These are phyloP conservation scores for Galerucella nymphaeae DNA, from an alignment of 2,888 invertebrate genomes.

Conservation along the genomic window DNA sequence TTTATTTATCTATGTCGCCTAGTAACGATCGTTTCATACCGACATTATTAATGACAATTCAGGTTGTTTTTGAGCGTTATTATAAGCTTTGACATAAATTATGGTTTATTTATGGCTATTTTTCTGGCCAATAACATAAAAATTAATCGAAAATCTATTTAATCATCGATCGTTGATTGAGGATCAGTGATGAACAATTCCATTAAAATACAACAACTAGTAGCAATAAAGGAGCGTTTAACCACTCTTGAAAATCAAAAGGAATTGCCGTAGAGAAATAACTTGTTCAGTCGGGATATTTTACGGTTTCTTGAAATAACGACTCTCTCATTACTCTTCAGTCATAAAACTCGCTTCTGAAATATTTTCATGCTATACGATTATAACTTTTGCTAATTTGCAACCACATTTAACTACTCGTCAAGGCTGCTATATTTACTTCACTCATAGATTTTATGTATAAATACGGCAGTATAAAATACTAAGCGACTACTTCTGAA, in stretches of 20 bases:
- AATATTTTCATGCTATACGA: slow-evolving; percentile 36
- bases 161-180: background rate
- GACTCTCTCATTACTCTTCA: slow-evolving; percentile 29
- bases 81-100: no score
- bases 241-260: slow-evolving; percentile 33
- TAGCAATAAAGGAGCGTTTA: slow-evolving; percentile 25
- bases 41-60: no score
- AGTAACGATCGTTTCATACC: no score
- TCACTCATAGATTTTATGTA: slow-evolving; percentile 28
- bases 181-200: background rate
- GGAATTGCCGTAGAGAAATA: slow-evolving; percentile 32
- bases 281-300: slow-evolving; percentile 31
- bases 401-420: slow-evolving; percentile 37
- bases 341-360: slow-evolving; percentile 32
- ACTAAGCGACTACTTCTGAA: background rate
- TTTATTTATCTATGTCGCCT: no score
- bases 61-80: no score
- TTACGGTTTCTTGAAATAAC: slow-evolving; percentile 33
- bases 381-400: slow-evolving; percentile 40
- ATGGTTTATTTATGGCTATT: no score
- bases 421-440: slow-evolving; percentile 25
- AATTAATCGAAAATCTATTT: no score
- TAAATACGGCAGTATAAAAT: slow-evolving; percentile 15
- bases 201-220: slow-evolving; percentile 29
- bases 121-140: no score